Evolutionary conservation across 2,797 vertebrate genomes (phyloP).

Genomic region (Kryptopterus vitreolus): DNA sequence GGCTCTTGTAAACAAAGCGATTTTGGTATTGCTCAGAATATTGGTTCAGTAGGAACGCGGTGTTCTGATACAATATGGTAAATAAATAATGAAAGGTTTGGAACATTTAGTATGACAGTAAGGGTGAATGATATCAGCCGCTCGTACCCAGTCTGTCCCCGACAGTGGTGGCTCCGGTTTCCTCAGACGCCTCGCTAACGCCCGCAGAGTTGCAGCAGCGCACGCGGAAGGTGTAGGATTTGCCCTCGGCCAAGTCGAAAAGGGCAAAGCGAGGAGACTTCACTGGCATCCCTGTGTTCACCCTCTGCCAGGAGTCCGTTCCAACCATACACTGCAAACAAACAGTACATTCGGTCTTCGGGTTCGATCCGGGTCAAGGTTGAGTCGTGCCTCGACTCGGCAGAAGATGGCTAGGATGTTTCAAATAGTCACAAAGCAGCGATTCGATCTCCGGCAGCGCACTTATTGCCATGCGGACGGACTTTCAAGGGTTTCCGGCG

Average conservation of each 20-base stretch:
- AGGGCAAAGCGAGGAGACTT: conserved; percentile 96
- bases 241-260: conserved; percentile 92
- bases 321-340: conserved; percentile 80
- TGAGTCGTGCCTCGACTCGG: background rate
- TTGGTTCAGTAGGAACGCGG: background rate
- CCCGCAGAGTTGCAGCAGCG: conserved; percentile 95
- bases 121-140: background rate
- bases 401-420: background rate
- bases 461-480: background rate
- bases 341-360: background rate
- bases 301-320: conserved; percentile 91
- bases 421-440: background rate
- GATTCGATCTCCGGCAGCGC: background rate
- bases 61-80: background rate
- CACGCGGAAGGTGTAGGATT: conserved; percentile 92
- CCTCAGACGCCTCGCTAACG: conserved; percentile 83
- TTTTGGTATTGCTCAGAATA: background rate
- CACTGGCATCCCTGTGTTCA: conserved; percentile 93
- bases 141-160: conserved; percentile 91
- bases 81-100: background rate
- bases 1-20: background rate
- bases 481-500: background rate
- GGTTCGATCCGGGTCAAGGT: background rate
- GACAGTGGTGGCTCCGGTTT: conserved; percentile 83
- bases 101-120: background rate